Evolutionary conservation across 2,888 invertebrate species (phyloP).

Genomic region (Synanthedon vespiformis): DNA sequence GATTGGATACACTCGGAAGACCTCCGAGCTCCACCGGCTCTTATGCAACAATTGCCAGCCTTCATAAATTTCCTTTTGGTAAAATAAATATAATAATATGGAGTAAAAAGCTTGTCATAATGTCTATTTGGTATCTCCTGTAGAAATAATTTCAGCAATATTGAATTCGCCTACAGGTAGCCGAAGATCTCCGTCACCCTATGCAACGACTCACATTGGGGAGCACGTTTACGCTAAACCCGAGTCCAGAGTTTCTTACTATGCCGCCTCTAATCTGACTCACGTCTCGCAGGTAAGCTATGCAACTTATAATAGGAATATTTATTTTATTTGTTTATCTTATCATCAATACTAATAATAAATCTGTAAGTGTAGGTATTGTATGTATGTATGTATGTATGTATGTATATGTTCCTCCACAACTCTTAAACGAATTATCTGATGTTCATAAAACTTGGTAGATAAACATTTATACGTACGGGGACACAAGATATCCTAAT

Average conservation of each 20-base stretch:
- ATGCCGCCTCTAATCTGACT: conserved; percentile 83
- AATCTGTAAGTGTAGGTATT: too few relatives aligned
- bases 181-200: conserved; percentile 75
- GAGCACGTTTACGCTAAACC: conserved; percentile 73
- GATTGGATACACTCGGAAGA: conserved; percentile 77
- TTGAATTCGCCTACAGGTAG: conserved; percentile 29
- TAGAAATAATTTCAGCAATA: too few relatives aligned
- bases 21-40: conserved; percentile 84
- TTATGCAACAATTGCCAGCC: conserved; percentile 86
- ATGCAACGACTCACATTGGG: conserved; percentile 76
- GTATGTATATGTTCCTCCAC: too few relatives aligned
- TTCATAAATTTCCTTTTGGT: conserved; percentile 79
- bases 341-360: too few relatives aligned
- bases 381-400: too few relatives aligned
- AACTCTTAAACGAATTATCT: too few relatives aligned
- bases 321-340: too few relatives aligned
- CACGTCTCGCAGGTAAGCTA: conserved; percentile 76
- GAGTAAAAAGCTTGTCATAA: too few relatives aligned
- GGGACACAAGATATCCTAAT: too few relatives aligned
- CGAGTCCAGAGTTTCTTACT: conserved; percentile 77
- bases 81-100: conserved; percentile 10
- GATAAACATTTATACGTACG: too few relatives aligned
- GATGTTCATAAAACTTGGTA: too few relatives aligned
- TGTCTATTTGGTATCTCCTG: too few relatives aligned
- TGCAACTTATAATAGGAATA: background rate